These are phyloP conservation scores for Danionella cerebrum DNA, from an alignment of 2,113 vertebrate species.

Conservation along the genomic window DNA sequence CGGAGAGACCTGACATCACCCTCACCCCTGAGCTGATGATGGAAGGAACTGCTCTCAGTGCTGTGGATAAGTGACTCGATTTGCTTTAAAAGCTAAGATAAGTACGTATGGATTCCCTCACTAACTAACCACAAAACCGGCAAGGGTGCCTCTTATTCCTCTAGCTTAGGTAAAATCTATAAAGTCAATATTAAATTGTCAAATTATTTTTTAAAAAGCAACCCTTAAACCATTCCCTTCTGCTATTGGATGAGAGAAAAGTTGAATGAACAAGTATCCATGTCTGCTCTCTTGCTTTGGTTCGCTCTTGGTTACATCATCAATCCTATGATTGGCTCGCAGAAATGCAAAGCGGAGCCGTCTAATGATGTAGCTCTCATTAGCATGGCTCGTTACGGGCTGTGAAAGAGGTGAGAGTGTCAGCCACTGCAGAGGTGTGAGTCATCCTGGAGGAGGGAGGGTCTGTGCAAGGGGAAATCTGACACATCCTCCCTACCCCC, in stretches of 20 bases:
- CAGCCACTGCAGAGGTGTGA: constrained; percentile 58
- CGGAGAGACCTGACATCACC: constrained; percentile 62
- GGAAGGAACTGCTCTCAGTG: constrained; percentile 2
- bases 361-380: constrained; percentile 59
- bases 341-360: constrained; percentile 35
- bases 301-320: constrained; percentile 38
- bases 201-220: not conserved
- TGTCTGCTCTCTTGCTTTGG: constrained; percentile 23
- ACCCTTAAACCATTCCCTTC: not conserved
- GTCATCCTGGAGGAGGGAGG: constrained; percentile 59
- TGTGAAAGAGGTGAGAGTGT: constrained; percentile 66
- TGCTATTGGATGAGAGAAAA: not conserved
- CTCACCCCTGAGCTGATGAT: constrained; percentile 54
- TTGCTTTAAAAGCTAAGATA: not conserved
- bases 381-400: constrained; percentile 67
- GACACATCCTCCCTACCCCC: constrained; percentile 31
- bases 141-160: not conserved
- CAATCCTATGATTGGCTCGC: constrained; percentile 46
- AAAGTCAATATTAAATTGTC: no score
- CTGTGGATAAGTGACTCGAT: not conserved
- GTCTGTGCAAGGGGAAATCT: constrained; percentile 42
- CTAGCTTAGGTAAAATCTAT: not conserved
- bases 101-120: not conserved
- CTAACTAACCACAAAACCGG: not conserved
- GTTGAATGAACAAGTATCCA: not conserved